phyloP scores from a whole-genome alignment of 2,113 vertebrate genomes.

The Zosterops hypoxanthus region DNA sequence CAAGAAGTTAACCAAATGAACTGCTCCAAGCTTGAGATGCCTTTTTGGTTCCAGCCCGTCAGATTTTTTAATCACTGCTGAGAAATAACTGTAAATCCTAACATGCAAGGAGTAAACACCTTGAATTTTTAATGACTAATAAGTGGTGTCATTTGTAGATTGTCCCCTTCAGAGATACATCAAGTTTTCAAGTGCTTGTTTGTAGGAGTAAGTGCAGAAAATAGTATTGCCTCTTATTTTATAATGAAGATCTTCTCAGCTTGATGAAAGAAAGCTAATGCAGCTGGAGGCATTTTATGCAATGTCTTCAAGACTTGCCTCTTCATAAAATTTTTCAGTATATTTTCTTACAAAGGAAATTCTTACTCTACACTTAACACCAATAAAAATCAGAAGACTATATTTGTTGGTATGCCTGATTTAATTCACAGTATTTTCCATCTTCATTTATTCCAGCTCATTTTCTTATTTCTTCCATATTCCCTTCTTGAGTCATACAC shows the following conservation, averaged over 20 bases:
- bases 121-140: neutral
- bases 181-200: neutral
- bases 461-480: conserved; percentile 31
- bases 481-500: neutral
- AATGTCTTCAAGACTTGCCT: neutral
- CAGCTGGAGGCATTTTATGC: neutral
- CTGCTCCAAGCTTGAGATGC: neutral
- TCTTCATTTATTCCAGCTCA: conserved; percentile 10
- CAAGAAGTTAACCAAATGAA: neutral
- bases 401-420: conserved; percentile 20
- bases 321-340: neutral
- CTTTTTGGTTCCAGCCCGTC: neutral
- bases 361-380: neutral
- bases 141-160: neutral
- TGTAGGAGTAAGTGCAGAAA: neutral
- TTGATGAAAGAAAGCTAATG: neutral
- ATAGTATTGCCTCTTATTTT: neutral
- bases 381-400: conserved; percentile 24
- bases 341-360: neutral
- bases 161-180: neutral
- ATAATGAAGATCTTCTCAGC: neutral
- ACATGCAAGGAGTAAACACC: neutral
- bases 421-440: conserved; percentile 41
- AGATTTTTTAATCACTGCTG: neutral
- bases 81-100: neutral